These are phyloP conservation scores for Heloderma charlesbogerti DNA, from an alignment of 2,113 vertebrate species.

Conservation along the genomic window DNA sequence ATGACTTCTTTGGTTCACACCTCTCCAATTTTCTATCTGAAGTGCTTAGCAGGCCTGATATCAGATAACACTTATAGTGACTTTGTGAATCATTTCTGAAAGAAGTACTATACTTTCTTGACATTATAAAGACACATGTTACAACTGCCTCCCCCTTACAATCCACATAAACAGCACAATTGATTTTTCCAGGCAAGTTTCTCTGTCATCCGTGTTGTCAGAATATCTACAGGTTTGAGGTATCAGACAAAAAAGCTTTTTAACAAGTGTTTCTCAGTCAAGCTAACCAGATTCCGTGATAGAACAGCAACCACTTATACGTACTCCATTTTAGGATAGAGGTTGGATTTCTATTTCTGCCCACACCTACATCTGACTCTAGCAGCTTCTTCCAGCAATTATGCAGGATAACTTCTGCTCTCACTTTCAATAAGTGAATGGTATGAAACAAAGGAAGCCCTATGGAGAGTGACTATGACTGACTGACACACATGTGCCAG, in stretches of 20 bases:
- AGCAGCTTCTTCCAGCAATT: neutral
- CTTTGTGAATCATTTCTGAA: conserved; percentile 37
- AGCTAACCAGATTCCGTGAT: neutral
- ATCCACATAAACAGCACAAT: conserved; percentile 23
- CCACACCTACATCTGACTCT: accelerated
- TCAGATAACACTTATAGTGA: conserved; percentile 4
- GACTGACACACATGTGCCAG: neutral
- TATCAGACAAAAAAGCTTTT: neutral
- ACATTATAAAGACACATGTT: conserved; percentile 2
- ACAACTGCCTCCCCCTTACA: conserved; percentile 21
- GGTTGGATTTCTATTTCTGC: conserved; percentile 15
- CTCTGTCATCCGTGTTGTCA: conserved; percentile 6
- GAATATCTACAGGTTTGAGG: conserved; percentile 24
- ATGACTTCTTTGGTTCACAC: neutral
- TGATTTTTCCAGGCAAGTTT: neutral
- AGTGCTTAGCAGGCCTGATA: neutral
- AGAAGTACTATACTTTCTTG: neutral
- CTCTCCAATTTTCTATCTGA: conserved; percentile 19
- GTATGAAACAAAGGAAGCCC: neutral
- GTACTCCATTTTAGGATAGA: neutral
- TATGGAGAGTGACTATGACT: neutral
- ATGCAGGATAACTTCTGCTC: neutral
- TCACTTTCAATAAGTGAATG: accelerated
- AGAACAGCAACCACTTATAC: accelerated
- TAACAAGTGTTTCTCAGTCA: conserved; percentile 28